These are phyloP conservation scores for Lycocorax pyrrhopterus DNA, from an alignment of 2,113 vertebrate species.

Conservation along the genomic window DNA sequence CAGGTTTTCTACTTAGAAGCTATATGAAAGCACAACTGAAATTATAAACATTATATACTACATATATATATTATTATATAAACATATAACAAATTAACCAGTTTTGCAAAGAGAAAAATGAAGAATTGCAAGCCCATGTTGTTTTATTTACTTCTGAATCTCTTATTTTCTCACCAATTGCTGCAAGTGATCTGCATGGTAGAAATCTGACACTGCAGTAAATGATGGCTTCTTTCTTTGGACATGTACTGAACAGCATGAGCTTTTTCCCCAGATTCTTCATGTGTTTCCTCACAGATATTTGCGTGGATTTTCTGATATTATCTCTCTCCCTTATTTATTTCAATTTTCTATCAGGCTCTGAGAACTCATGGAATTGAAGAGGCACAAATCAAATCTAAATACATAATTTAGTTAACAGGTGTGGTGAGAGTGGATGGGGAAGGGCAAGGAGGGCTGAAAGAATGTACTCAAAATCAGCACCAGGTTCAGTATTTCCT, in stretches of 20 bases:
- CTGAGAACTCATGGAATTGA: neutral
- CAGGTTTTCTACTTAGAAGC: conserved; percentile 11
- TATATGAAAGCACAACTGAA: conserved; percentile 38
- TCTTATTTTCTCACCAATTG: neutral
- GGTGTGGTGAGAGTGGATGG: neutral
- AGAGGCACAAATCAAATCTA: neutral
- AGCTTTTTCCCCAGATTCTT: neutral
- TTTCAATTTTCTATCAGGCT: neutral
- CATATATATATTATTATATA: neutral
- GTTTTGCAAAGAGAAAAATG: neutral
- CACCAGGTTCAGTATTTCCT: neutral
- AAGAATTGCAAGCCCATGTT: neutral
- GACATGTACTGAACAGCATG: neutral
- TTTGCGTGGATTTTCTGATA: neutral
- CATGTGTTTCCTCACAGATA: neutral
- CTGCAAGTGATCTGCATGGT: neutral
- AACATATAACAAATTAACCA: neutral
- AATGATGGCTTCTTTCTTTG: neutral
- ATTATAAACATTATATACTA: neutral
- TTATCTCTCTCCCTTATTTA: neutral
- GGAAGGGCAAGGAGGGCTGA: neutral
- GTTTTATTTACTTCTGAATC: neutral
- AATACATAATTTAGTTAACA: neutral
- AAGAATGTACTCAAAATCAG: neutral
- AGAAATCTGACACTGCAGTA: neutral